Base-by-base conservation (phyloP, 2,113 vertebrate genomes). In the Psettodes erumei region DNA sequence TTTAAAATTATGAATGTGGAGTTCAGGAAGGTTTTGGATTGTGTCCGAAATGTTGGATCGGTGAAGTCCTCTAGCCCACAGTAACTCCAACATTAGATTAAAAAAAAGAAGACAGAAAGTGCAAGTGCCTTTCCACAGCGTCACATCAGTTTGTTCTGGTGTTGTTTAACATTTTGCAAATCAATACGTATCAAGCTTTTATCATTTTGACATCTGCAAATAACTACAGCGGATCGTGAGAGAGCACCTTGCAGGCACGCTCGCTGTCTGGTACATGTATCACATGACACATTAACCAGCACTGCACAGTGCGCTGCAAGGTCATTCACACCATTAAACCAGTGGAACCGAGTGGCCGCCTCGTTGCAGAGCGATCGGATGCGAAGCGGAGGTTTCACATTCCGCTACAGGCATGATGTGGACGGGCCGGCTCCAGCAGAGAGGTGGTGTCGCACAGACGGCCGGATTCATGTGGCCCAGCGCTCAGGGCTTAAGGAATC, bases 401-500 rank as follows among this genome's bases (percentile, higher is more conserved):
- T 54, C 6, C 18, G 15, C 12, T 54, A 16, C 18, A 55, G 32
- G 28, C 19, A n/a, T n/a, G n/a, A n/a, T n/a, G n/a, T n/a, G n/a
- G n/a, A n/a, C n/a, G n/a, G n/a, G n/a, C n/a, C n/a, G n/a, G n/a
- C 68, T 64, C 40, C 15, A 15, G 28, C 40, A 66, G 55, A 45
- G 54, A 76, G 15, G 66, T 71, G n/a, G 33, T 50, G 62, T 63
- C 37, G 64, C 83, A 30, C 50, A 64, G 73, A 65, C 71, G 30
- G 50, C 66, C 47, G 73, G 58, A 79, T 77, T 81, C 64, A 50
- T 71, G 32, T 82, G 77, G 77, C 69, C 60, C 51, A 30, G 65
- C 48, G 66, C 66, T 82, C 60, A 71, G 16, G 62, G 70, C 61
- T 86, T 84, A 82, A 72, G 56, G 56, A 82, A 72, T 5, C 67